Conservation (phyloP, 2,113 vertebrate species). For the Paramormyrops kingsleyae region DNA sequence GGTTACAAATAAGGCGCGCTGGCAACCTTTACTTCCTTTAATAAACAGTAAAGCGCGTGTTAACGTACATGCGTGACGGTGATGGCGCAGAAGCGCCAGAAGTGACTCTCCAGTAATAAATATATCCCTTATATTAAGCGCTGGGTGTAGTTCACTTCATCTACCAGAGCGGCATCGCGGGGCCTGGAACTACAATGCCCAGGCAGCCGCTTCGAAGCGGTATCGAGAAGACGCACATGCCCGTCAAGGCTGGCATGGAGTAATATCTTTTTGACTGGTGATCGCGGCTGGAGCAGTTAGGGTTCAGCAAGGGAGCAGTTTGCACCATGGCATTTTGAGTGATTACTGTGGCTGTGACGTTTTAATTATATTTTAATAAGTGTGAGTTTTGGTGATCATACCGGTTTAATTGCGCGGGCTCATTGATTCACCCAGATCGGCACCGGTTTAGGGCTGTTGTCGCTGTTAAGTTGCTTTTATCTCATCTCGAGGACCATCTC, state of each 20-base stretch:
- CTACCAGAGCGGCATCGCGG: neutral
- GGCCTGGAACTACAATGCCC: neutral
- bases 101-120: neutral
- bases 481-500: neutral
- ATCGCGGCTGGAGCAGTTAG: neutral
- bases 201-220: neutral
- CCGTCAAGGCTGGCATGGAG: neutral
- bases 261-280: neutral
- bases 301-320: neutral
- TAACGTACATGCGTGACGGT: neutral
- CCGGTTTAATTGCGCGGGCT: neutral
- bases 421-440: neutral
- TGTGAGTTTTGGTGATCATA: neutral
- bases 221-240: neutral
- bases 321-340: neutral
- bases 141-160: neutral
- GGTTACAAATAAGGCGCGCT: too few relatives aligned
- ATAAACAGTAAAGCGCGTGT: neutral
- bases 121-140: neutral
- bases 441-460: neutral
- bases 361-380: neutral
- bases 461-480: neutral
- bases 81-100: neutral
- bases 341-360: neutral
- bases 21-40: too few relatives aligned